Percentiles rank a stretch among this genome's conserved stretches.
Evolutionary conservation across 2,113 vertebrate species (phyloP).

Genomic region (Marmota monax): DNA sequence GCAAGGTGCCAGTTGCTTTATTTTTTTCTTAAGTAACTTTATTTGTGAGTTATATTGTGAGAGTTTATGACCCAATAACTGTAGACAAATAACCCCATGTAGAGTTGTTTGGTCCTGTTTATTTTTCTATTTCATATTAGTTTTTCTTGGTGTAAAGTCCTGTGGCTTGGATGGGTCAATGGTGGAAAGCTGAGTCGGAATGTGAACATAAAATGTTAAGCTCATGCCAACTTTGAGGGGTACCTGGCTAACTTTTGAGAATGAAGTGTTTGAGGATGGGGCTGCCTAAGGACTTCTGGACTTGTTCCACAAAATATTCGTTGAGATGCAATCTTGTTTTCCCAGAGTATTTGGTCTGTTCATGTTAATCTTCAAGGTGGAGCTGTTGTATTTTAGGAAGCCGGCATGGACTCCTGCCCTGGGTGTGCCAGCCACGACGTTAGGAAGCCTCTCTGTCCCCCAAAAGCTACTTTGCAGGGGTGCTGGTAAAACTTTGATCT

Average conservation of each 20-base stretch:
- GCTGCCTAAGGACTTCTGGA: not conserved
- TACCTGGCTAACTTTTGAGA: not conserved
- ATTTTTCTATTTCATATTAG: not conserved
- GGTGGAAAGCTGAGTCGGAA: not conserved
- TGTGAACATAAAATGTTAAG: not conserved
- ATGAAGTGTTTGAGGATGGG: not conserved
- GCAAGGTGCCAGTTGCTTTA: constrained; percentile 66
- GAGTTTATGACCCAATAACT: not conserved
- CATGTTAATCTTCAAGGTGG: rapidly evolving
- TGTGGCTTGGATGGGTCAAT: not conserved
- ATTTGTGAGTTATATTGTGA: not conserved
- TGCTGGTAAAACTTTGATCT: not conserved
- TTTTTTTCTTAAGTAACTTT: constrained; percentile 46
- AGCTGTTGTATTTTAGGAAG: not conserved
- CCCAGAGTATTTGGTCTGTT: too few relatives aligned
- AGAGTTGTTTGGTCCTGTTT: rapidly evolving
- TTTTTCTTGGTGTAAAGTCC: not conserved
- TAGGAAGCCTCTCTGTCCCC: not conserved
- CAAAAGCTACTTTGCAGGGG: not conserved
- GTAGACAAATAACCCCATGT: not conserved
- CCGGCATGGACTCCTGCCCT: not conserved
- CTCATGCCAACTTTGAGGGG: not conserved
- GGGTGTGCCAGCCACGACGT: rapidly evolving
- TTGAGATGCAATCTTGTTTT: not conserved
- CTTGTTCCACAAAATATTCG: not conserved